phyloP scores from a whole-genome alignment of 1,140 invertebrate species.

The Palaemon carinicauda region DNA sequence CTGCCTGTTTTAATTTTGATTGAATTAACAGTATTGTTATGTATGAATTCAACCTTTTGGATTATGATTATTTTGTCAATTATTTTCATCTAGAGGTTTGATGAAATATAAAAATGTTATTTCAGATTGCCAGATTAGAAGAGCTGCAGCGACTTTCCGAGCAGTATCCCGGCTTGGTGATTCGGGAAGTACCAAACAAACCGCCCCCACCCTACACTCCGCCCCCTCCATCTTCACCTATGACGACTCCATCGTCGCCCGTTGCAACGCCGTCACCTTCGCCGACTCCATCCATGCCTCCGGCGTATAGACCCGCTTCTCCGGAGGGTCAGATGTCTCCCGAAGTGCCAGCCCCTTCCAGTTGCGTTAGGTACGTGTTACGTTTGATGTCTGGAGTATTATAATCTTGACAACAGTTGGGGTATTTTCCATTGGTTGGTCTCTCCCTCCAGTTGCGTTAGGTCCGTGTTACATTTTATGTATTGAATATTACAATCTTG shows the following conservation, averaged over 20 bases:
- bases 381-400: background rate
- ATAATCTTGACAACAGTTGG: background rate
- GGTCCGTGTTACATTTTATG: too few relatives aligned
- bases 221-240: too few relatives aligned
- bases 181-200: constrained; percentile 76
- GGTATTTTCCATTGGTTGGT: too few relatives aligned
- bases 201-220: constrained; percentile 77
- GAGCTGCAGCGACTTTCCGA: constrained; percentile 69
- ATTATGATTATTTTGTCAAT: too few relatives aligned
- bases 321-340: background rate
- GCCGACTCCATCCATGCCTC: constrained; percentile 12
- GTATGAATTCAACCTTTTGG: too few relatives aligned
- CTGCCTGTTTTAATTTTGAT: too few relatives aligned
- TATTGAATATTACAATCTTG: too few relatives aligned
- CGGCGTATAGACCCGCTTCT: constrained; percentile 14
- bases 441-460: too few relatives aligned
- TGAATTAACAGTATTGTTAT: too few relatives aligned
- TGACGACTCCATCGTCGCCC: background rate
- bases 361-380: constrained; percentile 13
- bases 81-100: background rate
- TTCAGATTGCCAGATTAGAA: constrained; percentile 71
- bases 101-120: background rate
- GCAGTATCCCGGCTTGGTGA: constrained; percentile 67
- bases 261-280: too few relatives aligned
- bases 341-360: background rate